phyloP scores from a whole-genome alignment of 53 echinoderm and acorn worm genomes.

The Actinopyga echinites region DNA sequence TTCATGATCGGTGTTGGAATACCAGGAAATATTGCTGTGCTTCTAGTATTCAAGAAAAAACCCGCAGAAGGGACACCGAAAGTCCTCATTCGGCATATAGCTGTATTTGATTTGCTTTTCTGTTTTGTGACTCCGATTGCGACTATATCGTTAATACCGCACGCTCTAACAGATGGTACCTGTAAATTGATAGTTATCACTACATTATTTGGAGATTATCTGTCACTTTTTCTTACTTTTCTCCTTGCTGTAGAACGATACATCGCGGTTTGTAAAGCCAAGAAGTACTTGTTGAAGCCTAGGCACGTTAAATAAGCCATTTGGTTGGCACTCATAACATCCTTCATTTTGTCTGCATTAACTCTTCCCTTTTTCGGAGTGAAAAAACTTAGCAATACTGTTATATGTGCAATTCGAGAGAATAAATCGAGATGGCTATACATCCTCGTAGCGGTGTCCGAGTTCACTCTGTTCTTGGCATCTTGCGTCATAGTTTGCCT shows the following conservation, averaged over 20 bases:
- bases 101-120: constrained; percentile 1
- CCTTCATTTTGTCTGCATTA: background rate
- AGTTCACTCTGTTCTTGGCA: background rate
- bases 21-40: constrained; percentile 11
- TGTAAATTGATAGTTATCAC: background rate
- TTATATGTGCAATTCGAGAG: background rate
- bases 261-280: background rate
- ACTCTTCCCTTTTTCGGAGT: background rate
- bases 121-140: background rate
- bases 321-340: background rate
- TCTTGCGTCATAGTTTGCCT: background rate
- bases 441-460: background rate
- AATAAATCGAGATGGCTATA: background rate
- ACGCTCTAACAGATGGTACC: background rate
- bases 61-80: background rate
- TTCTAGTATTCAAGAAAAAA: background rate
- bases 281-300: background rate
- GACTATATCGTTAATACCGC: background rate
- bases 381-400: background rate
- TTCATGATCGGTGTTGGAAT: background rate
- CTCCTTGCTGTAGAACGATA: constrained; percentile 1
- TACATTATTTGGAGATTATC: background rate
- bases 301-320: background rate
- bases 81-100: constrained; percentile 2
- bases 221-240: background rate